Percentiles rank a stretch among this genome's conserved stretches.
Evolutionary conservation across 2,888 invertebrate species (phyloP).

Genomic region (Lithophane leautieri): DNA sequence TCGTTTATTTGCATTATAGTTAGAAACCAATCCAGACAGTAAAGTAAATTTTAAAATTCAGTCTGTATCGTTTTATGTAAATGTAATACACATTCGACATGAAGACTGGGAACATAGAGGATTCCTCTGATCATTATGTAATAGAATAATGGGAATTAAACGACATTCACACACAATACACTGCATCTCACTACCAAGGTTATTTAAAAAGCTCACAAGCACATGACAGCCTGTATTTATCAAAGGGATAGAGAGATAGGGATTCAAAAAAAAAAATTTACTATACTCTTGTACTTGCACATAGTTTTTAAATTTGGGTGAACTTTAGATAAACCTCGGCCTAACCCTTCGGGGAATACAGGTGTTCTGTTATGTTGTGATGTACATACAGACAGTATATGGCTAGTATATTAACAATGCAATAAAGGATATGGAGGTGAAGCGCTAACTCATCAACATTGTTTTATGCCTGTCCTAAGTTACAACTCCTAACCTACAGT

Average conservation of each 20-base stretch:
- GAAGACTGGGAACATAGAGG: neutral
- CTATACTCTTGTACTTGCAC: neutral
- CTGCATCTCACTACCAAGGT: too few relatives aligned
- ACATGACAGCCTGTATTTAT: neutral
- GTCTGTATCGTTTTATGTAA: neutral
- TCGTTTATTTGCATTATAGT: neutral
- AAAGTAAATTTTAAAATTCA: neutral
- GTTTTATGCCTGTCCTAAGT: too few relatives aligned
- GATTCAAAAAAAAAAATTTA: neutral
- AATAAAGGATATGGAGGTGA: too few relatives aligned
- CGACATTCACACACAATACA: too few relatives aligned
- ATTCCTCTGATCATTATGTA: neutral
- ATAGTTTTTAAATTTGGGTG: too few relatives aligned
- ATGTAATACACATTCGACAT: neutral
- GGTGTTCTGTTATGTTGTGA: too few relatives aligned
- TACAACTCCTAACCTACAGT: too few relatives aligned
- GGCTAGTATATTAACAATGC: too few relatives aligned
- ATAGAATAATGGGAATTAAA: neutral
- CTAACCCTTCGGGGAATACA: too few relatives aligned
- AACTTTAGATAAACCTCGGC: too few relatives aligned
- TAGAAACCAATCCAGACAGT: neutral
- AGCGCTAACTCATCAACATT: too few relatives aligned
- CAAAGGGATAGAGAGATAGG: neutral
- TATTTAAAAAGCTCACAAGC: neutral
- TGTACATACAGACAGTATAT: too few relatives aligned